These are phyloP conservation scores for Athalia cordata DNA, from an alignment of 2,888 invertebrate species.

Conservation along the genomic window DNA sequence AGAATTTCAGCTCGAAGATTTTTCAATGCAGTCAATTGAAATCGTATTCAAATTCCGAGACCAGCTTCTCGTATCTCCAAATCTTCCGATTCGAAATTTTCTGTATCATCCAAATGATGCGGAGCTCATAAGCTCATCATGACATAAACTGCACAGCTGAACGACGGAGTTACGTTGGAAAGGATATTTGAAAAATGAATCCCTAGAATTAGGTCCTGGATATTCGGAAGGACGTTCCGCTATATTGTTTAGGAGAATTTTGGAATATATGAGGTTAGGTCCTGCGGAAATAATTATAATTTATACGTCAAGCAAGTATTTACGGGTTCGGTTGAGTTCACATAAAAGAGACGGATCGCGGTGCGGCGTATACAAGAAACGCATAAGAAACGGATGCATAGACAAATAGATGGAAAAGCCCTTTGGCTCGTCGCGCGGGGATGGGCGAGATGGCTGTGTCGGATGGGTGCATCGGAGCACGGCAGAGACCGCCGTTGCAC, in stretches of 20 bases:
- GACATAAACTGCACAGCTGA: too few relatives aligned
- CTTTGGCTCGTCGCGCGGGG: slow-evolving; percentile 45
- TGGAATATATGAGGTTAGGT: not conserved
- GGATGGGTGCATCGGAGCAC: slow-evolving; percentile 46
- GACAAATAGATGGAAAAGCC: slow-evolving; percentile 45
- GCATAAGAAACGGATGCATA: slow-evolving; percentile 30
- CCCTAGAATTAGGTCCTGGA: not conserved
- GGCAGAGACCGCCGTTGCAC: slow-evolving; percentile 54
- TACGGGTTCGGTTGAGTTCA: slow-evolving; percentile 35
- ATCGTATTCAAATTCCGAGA: too few relatives aligned
- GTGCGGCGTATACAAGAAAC: not conserved
- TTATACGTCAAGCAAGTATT: slow-evolving; percentile 28
- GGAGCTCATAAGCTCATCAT: too few relatives aligned
- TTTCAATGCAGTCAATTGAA: too few relatives aligned
- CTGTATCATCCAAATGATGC: too few relatives aligned
- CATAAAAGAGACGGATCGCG: slow-evolving; percentile 28
- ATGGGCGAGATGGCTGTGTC: slow-evolving; percentile 51
- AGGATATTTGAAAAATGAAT: too few relatives aligned
- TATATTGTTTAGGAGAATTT: not conserved
- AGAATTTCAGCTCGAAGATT: too few relatives aligned
- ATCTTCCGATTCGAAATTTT: too few relatives aligned
- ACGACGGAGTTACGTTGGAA: too few relatives aligned
- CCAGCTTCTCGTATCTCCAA: too few relatives aligned
- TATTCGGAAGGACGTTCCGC: not conserved
- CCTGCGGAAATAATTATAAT: slow-evolving; percentile 40